Conservation (phyloP, 1,140 invertebrate species). For the Ridgeia piscesae region DNA sequence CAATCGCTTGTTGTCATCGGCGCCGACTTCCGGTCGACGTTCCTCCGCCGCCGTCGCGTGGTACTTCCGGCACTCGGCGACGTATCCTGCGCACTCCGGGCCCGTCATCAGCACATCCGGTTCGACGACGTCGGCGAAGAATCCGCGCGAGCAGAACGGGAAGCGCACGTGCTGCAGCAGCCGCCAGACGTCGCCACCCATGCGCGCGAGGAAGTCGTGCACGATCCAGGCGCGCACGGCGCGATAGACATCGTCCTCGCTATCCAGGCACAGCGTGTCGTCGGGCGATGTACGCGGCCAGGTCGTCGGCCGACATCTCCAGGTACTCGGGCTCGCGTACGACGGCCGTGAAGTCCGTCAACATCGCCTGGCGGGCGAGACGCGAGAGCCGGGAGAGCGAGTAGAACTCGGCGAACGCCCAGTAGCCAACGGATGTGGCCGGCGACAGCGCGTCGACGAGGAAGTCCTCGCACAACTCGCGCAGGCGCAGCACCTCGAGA, state of each 20-base stretch:
- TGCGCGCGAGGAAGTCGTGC: conserved; percentile 2
- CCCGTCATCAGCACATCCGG: not conserved
- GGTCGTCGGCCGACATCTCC: not conserved
- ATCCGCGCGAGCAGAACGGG: not conserved
- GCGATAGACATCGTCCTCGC: not conserved
- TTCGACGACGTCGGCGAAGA: not conserved
- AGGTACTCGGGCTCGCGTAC: not conserved
- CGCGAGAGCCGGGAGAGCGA: not conserved
- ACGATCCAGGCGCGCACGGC: not conserved
- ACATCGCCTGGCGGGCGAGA: not conserved
- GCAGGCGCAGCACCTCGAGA: not conserved
- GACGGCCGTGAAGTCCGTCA: not conserved
- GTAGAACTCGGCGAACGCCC: not conserved
- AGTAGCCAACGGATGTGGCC: not conserved
- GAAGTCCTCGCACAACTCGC: not conserved
- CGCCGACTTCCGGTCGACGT: no score
- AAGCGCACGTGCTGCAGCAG: not conserved
- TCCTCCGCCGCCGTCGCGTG: not conserved
- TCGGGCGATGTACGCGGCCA: not conserved
- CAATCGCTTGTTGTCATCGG: not conserved
- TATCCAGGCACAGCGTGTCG: not conserved
- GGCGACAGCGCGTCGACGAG: not conserved
- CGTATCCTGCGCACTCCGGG: not conserved
- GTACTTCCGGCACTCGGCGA: not conserved
- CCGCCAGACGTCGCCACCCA: not conserved